Evolutionary conservation across 2,888 invertebrate species (phyloP).

Genomic region (Sminthurides aquaticus): DNA sequence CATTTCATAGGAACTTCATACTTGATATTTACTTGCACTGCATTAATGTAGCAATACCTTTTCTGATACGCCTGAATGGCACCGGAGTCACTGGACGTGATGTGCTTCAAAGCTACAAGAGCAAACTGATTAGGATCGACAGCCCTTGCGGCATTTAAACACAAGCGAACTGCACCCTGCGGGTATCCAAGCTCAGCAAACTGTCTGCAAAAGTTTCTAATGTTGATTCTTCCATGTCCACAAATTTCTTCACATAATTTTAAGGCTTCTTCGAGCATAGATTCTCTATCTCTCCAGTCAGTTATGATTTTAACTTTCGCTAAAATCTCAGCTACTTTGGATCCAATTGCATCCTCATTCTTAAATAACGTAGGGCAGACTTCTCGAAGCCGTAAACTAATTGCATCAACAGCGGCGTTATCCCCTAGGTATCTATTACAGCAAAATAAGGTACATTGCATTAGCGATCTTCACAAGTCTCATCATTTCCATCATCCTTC

Average conservation of each 20-base stretch:
- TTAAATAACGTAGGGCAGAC: constrained; percentile 89
- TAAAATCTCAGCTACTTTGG: constrained; percentile 60
- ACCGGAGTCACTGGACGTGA: constrained; percentile 27
- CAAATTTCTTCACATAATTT: constrained; percentile 41
- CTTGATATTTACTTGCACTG: too few relatives aligned
- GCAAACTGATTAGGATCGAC: constrained; percentile 41
- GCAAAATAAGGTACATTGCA: constrained; percentile 12
- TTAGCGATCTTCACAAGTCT: constrained; percentile 2
- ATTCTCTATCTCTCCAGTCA: constrained; percentile 34
- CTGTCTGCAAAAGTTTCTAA: constrained; percentile 39
- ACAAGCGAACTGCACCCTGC: constrained; percentile 39
- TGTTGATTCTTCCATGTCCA: constrained; percentile 39
- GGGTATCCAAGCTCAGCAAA: constrained; percentile 42
- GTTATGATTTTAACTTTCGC: constrained; percentile 35
- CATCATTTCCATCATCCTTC: neutral
- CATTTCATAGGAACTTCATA: neutral
- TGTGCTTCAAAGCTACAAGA: constrained; percentile 24
- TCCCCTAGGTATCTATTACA: constrained; percentile 74
- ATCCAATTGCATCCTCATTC: constrained; percentile 90
- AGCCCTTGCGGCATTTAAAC: constrained; percentile 36
- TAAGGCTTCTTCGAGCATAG: constrained; percentile 38
- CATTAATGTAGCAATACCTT: too few relatives aligned
- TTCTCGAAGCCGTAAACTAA: constrained; percentile 76
- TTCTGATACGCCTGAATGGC: constrained; percentile 37
- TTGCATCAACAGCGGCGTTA: constrained; percentile 87